phyloP scores from a whole-genome alignment of 2,888 invertebrate genomes.

The Atrina japonica region DNA sequence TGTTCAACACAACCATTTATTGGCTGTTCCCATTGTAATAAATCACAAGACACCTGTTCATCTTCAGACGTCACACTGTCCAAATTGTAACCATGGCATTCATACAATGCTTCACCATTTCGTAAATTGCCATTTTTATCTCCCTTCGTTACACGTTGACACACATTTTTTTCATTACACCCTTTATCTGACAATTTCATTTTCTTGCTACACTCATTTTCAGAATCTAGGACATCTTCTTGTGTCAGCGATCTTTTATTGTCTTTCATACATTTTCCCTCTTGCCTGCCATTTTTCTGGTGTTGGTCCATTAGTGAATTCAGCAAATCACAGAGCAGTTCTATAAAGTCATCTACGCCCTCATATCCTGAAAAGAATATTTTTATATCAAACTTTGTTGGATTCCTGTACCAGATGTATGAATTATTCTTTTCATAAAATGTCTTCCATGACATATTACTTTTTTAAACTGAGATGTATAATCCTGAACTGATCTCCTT shows the following conservation, averaged over 20 bases:
- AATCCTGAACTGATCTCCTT: no score
- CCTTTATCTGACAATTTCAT: conserved; percentile 14
- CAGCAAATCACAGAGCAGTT: conserved; percentile 62
- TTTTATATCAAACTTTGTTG: no score
- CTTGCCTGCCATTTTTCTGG: conserved; percentile 14
- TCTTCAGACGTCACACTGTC: conserved; percentile 29
- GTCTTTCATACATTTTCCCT: no score
- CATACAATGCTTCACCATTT: not conserved
- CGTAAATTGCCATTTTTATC: conserved; percentile 21
- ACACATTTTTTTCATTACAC: conserved; percentile 13
- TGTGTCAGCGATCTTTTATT: no score
- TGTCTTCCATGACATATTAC: no score
- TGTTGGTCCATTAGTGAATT: conserved; percentile 54
- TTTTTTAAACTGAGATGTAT: no score
- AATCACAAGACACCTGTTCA: not conserved
- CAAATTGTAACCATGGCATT: conserved; percentile 25
- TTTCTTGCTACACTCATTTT: conserved; percentile 6
- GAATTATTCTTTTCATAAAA: no score
- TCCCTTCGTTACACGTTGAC: conserved; percentile 2
- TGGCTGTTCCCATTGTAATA: conserved; percentile 34
- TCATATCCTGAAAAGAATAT: conserved; percentile 67
- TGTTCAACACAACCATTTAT: conserved; percentile 39
- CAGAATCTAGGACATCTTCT: not conserved
- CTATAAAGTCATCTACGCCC: conserved; percentile 70
- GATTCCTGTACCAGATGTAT: no score